Evolutionary conservation across 37 sponge, comb jelly and placozoan species (phyloP).

Genomic region (Diacarnus erythraeanus): DNA sequence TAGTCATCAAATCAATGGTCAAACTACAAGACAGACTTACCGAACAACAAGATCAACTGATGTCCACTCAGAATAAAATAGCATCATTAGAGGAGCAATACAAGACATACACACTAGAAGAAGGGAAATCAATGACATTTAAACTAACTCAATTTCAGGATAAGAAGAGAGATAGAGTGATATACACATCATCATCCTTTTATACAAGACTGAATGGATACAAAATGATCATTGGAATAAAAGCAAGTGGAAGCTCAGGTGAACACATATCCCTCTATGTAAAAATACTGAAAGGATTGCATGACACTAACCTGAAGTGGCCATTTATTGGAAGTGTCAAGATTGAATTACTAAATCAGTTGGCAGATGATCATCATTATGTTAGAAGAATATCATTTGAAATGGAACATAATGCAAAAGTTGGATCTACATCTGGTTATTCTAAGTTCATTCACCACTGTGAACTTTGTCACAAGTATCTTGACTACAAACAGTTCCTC

Average conservation of each 20-base stretch:
- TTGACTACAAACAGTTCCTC: too few relatives aligned
- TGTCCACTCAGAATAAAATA: not conserved
- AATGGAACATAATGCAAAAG: too few relatives aligned
- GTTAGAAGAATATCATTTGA: too few relatives aligned
- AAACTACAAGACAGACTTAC: not conserved
- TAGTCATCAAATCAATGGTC: not conserved
- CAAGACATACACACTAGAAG: not conserved
- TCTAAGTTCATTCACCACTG: too few relatives aligned
- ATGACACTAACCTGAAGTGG: constrained; percentile 24
- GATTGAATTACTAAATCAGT: constrained; percentile 12
- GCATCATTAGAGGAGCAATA: not conserved
- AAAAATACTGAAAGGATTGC: constrained; percentile 10
- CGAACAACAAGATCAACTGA: too few relatives aligned
- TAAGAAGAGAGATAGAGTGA: not conserved
- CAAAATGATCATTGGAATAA: constrained; percentile 28
- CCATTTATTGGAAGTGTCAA: constrained; percentile 10
- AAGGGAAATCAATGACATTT: not conserved
- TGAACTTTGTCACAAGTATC: too few relatives aligned
- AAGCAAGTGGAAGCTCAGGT: constrained; percentile 26
- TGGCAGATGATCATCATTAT: constrained; percentile 3
- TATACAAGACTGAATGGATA: constrained; percentile 25
- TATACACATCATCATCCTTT: constrained; percentile 15
- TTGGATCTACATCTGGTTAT: too few relatives aligned
- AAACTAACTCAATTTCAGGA: not conserved
- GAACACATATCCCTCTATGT: constrained; percentile 31